Evolutionary conservation across 2,113 vertebrate species (phyloP).

Genomic region (Tragelaphus strepsiceros): DNA sequence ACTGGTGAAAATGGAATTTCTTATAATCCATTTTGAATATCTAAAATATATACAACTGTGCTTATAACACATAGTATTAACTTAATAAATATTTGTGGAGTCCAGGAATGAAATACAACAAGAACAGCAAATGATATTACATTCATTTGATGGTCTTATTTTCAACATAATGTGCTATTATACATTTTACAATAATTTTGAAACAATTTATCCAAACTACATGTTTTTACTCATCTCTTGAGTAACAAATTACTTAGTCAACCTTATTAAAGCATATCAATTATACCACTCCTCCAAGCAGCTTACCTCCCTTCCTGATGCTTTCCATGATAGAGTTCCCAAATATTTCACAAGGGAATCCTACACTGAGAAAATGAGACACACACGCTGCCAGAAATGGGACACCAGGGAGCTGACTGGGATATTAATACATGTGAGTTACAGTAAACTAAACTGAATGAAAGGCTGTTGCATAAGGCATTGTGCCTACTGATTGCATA

Average conservation of each 20-base stretch:
- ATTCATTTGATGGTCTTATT: not conserved
- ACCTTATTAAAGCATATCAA: not conserved
- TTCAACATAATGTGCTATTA: not conserved
- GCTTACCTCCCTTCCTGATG: conserved; percentile 6
- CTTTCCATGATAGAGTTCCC: not conserved
- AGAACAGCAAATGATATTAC: not conserved
- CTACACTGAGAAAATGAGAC: conserved; percentile 41
- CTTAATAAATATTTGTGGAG: not conserved
- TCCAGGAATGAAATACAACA: not conserved
- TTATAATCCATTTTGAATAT: not conserved
- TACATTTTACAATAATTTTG: not conserved
- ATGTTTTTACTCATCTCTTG: conserved; percentile 19
- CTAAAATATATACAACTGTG: not conserved
- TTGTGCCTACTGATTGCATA: conserved; percentile 38
- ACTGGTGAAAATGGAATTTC: not conserved
- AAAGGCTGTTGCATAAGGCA: conserved; percentile 40
- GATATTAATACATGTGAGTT: conserved; percentile 49
- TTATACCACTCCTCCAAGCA: not conserved
- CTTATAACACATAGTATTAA: not conserved
- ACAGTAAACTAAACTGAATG: conserved; percentile 68
- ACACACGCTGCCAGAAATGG: conserved; percentile 19
- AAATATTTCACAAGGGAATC: conserved; percentile 57
- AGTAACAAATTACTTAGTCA: not conserved
- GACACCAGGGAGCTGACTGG: conserved; percentile 29
- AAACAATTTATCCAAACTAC: not conserved